Conservation (phyloP, 2,113 vertebrate species). For the Toxotes chatareus region DNA sequence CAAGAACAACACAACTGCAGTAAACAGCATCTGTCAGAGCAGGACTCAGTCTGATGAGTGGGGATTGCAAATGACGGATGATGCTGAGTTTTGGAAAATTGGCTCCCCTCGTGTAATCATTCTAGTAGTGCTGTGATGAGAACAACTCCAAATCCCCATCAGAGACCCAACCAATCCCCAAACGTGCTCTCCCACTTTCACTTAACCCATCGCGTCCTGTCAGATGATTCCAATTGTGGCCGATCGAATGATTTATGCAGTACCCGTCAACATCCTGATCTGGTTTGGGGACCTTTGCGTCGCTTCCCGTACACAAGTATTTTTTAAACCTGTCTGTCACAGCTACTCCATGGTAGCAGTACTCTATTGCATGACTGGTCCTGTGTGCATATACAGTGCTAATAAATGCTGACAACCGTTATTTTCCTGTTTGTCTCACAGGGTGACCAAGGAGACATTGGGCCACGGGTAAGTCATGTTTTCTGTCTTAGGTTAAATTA, state of each 20-base stretch:
- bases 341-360: conserved; percentile 31
- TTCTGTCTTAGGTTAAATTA: conserved; percentile 12
- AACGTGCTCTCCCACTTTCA: background rate
- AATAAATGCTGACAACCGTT: conserved; percentile 63
- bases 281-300: conserved; percentile 49
- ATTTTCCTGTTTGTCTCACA: conserved; percentile 76
- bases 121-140: conserved; percentile 44
- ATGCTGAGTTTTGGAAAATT: conserved; percentile 63
- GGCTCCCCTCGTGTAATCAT: conserved; percentile 60
- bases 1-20: conserved; percentile 37
- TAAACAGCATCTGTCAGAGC: conserved; percentile 61
- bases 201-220: conserved; percentile 20
- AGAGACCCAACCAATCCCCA: conserved; percentile 14
- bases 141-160: conserved; percentile 46
- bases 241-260: conserved; percentile 42
- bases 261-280: conserved; percentile 50
- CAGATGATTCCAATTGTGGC: conserved; percentile 47
- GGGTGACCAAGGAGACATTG: conserved; percentile 92
- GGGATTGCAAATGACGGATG: conserved; percentile 50
- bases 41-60: conserved; percentile 38
- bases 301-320: conserved; percentile 28
- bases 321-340: conserved; percentile 45
- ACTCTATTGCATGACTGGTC: conserved; percentile 2
- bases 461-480: conserved; percentile 89
- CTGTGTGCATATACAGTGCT: conserved; percentile 14